Conservation (phyloP, 2,888 invertebrate species). For the Drosophila sordidapex region DNA sequence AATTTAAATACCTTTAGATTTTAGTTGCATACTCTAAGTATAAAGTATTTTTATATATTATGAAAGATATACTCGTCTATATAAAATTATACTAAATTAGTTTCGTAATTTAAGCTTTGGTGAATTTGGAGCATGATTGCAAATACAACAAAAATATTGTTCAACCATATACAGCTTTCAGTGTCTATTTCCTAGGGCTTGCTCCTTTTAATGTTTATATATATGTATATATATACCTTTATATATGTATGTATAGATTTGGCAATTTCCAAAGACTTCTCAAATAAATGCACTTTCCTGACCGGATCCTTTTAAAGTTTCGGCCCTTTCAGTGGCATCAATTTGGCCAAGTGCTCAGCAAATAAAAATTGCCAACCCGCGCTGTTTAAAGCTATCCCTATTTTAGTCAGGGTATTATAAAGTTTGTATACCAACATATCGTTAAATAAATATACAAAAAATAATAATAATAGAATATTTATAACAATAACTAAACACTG, state of each 20-base stretch:
- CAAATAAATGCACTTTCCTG: conserved; percentile 14
- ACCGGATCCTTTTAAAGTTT: conserved; percentile 15
- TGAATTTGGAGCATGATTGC: conserved; percentile 31
- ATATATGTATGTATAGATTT: conserved; percentile 8
- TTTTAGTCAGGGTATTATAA: conserved; percentile 74
- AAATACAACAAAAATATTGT: conserved; percentile 18
- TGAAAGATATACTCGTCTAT: background rate
- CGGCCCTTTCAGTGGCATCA: conserved; percentile 36
- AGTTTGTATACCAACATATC: conserved; percentile 82
- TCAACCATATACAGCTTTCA: conserved; percentile 49
- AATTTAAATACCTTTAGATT: conserved; percentile 1
- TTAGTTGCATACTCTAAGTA: conserved; percentile 2
- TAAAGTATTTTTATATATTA: conserved; percentile 2
- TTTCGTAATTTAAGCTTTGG: background rate
- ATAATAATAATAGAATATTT: conserved; percentile 44
- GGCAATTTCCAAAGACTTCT: conserved; percentile 9
- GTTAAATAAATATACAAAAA: conserved; percentile 73
- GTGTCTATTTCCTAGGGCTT: conserved; percentile 50
- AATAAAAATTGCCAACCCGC: conserved; percentile 44
- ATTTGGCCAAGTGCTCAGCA: conserved; percentile 58
- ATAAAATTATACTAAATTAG: background rate
- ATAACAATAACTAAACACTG: conserved; percentile 40
- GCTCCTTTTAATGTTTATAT: conserved; percentile 17
- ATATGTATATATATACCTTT: conserved; percentile 1
- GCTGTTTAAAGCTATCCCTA: conserved; percentile 57